Percentiles rank a stretch among this genome's conserved stretches.
These are phyloP conservation scores for Zalophus californianus DNA, from an alignment of 2,797 vertebrate species.

Conservation along the genomic window DNA sequence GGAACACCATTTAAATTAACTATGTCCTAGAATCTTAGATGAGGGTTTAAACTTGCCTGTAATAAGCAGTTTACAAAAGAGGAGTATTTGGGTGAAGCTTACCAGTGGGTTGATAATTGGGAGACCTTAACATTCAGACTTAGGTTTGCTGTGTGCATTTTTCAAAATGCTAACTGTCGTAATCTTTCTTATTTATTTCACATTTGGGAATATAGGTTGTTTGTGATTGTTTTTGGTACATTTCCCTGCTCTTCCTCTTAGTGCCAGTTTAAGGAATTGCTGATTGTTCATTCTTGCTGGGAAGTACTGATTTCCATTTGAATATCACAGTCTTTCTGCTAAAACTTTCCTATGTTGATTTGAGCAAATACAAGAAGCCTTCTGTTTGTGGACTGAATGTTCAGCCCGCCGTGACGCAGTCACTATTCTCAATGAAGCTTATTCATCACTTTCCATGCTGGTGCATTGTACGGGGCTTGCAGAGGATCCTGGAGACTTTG, in stretches of 20 bases:
- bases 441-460: constrained; percentile 83
- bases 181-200: constrained; percentile 52
- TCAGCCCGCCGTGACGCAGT: constrained; percentile 87
- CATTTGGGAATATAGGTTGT: constrained; percentile 67
- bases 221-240: constrained; percentile 61
- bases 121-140: not conserved
- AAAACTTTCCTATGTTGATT: constrained; percentile 83
- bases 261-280: constrained; percentile 76
- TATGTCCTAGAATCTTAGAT: not conserved
- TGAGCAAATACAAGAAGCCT: constrained; percentile 86
- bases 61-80: constrained; percentile 20
- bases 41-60: not conserved
- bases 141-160: not conserved
- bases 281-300: constrained; percentile 83
- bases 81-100: not conserved
- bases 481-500: constrained; percentile 61
- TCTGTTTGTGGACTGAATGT: constrained; percentile 87
- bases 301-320: constrained; percentile 90
- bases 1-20: constrained; percentile 43
- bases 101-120: not conserved
- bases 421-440: constrained; percentile 86
- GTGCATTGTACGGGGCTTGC: constrained; percentile 66
- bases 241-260: constrained; percentile 59
- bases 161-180: constrained; percentile 32
- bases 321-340: constrained; percentile 87